Percentiles rank a stretch among this genome's conserved stretches.
Conservation (phyloP, 2,113 vertebrate species). For the Apus apus region DNA sequence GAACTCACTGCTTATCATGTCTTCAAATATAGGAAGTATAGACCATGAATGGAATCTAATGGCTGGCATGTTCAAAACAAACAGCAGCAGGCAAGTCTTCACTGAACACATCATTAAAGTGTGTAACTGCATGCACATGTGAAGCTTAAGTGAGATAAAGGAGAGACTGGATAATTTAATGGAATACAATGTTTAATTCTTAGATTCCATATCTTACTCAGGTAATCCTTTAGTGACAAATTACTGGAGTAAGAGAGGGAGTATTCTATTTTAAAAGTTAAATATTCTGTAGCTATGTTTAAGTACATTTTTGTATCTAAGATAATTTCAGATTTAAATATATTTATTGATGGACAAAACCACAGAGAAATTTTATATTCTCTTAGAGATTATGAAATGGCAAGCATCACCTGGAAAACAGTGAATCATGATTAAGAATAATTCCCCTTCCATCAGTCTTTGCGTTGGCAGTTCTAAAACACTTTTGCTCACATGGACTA, state of each 20-base stretch:
- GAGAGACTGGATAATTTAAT: background rate
- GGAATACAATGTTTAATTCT: background rate
- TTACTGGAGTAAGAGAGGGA: background rate
- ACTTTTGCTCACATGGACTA: background rate
- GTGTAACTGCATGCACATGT: background rate
- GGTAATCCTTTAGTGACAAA: background rate
- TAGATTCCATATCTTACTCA: background rate
- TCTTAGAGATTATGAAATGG: background rate
- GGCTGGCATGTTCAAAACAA: background rate
- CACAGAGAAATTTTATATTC: background rate
- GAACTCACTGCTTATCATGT: background rate
- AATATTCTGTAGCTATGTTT: background rate
- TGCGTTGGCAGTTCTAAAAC: background rate
- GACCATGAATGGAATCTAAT: background rate
- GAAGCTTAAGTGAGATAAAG: background rate
- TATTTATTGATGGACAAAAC: background rate
- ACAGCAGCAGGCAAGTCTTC: background rate
- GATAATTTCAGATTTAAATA: background rate
- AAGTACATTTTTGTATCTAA: background rate
- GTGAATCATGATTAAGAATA: background rate
- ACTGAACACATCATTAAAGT: background rate
- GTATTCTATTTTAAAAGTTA: background rate
- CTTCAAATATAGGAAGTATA: background rate
- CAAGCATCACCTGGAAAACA: background rate
- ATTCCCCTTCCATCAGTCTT: background rate